Percentiles rank a stretch among this genome's conserved stretches.
Conservation (phyloP, 2,113 vertebrate species). For the Chionomys nivalis region DNA sequence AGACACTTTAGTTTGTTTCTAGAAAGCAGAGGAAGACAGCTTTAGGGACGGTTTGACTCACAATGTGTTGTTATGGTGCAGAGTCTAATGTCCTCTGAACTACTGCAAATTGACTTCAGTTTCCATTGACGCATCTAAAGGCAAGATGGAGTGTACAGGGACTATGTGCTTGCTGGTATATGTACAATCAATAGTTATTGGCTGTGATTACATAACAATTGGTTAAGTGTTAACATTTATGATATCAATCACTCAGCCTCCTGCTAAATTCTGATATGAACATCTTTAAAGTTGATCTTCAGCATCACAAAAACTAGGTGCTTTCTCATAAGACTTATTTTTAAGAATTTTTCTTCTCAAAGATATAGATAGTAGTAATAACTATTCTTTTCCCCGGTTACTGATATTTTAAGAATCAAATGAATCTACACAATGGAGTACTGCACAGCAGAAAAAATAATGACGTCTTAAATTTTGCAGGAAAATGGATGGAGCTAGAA, state of each 20-base stretch:
- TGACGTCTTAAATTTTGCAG: too few species aligned
- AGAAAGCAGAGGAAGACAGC: constrained; percentile 37
- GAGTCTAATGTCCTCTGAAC: constrained; percentile 26
- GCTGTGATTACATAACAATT: background rate
- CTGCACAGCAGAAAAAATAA: too few species aligned
- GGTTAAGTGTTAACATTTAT: constrained; percentile 20
- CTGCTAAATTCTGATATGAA: constrained; percentile 22
- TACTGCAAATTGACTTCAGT: constrained; percentile 21
- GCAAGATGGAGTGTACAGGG: background rate
- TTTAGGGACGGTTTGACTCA: background rate
- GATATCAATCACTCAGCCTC: background rate
- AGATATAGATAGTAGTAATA: background rate
- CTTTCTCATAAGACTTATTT: background rate
- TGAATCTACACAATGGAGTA: background rate
- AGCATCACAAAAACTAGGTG: background rate
- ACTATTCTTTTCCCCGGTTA: background rate
- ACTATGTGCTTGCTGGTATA: constrained; percentile 14
- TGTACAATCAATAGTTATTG: background rate
- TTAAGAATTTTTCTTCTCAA: background rate
- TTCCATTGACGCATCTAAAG: constrained; percentile 38
- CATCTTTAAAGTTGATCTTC: background rate
- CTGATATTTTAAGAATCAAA: constrained; percentile 34
- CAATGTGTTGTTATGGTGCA: constrained; percentile 8
- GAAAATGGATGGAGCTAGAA: too few species aligned
- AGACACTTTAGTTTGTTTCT: constrained; percentile 33